Conservation (phyloP, 2,888 invertebrate genomes). For the Eremobia ochroleuca region DNA sequence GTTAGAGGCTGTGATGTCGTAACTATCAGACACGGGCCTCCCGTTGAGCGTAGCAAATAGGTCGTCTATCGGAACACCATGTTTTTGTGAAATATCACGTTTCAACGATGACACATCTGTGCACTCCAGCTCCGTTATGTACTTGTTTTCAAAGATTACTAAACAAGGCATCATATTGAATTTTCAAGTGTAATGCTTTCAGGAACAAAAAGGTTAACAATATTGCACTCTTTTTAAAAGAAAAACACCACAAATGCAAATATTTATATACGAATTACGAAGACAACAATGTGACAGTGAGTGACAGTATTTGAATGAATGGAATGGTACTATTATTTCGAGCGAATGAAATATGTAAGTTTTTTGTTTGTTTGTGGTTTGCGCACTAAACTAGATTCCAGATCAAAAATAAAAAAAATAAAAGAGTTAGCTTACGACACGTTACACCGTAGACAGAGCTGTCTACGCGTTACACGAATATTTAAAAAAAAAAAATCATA, state of each 20-base stretch:
- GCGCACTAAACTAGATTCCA: neutral
- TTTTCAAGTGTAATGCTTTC: neutral
- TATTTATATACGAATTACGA: conserved; percentile 28
- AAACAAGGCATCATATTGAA: conserved; percentile 81
- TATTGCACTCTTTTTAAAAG: neutral
- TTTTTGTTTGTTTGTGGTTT: conserved; percentile 16
- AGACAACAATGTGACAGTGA: neutral
- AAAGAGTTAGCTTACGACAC: neutral
- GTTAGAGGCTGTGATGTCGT: conserved; percentile 77
- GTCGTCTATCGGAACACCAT: conserved; percentile 82
- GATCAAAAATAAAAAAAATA: neutral
- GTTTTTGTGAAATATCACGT: conserved; percentile 79
- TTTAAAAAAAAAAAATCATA: too few relatives aligned
- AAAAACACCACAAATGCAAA: conserved; percentile 24
- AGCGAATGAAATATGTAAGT: conserved; percentile 4
- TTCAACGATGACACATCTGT: conserved; percentile 78
- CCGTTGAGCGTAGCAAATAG: conserved; percentile 92
- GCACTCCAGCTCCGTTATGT: conserved; percentile 68
- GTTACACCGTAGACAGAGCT: too few relatives aligned
- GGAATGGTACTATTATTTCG: neutral
- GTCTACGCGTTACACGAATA: accelerated
- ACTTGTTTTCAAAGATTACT: conserved; percentile 80
- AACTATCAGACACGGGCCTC: conserved; percentile 74
- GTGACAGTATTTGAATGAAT: conserved; percentile 8
- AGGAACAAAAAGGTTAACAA: neutral